These are phyloP conservation scores for Augiades crinisus DNA, from an alignment of 2,888 invertebrate genomes.

Conservation along the genomic window DNA sequence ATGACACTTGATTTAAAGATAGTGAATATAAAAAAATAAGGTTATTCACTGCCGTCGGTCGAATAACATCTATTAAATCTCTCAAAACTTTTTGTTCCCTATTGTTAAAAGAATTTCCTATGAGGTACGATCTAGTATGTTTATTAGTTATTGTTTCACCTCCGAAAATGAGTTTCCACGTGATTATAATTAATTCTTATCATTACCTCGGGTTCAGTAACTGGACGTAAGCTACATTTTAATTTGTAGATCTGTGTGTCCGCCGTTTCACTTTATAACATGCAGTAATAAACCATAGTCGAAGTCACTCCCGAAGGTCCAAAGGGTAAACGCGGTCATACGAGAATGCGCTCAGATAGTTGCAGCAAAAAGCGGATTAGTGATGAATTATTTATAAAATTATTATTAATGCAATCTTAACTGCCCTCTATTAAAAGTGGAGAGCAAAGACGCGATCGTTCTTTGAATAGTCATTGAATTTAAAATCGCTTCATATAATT, in stretches of 20 bases:
- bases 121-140: slow-evolving; percentile 27
- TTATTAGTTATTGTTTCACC: slow-evolving; percentile 38
- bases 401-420: slow-evolving; percentile 17
- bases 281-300: slow-evolving; percentile 32
- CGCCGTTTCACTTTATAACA: slow-evolving; percentile 40
- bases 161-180: slow-evolving; percentile 33
- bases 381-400: slow-evolving; percentile 24
- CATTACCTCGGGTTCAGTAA: slow-evolving; percentile 22
- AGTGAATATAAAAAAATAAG: slow-evolving; percentile 14
- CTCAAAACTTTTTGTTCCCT: background rate
- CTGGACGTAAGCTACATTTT: slow-evolving; percentile 31
- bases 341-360: slow-evolving; percentile 2
- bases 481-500: slow-evolving; percentile 23
- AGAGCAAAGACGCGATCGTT: slow-evolving; percentile 22
- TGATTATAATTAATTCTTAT: slow-evolving; percentile 34
- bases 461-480: slow-evolving; percentile 26
- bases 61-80: background rate
- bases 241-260: slow-evolving; percentile 37
- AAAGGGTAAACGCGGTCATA: slow-evolving; percentile 16
- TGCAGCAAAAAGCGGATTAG: slow-evolving; percentile 17
- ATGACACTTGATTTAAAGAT: too few species aligned
- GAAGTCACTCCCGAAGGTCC: slow-evolving; percentile 24
- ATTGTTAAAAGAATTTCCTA: slow-evolving; percentile 16
- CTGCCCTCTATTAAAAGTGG: slow-evolving; percentile 22
- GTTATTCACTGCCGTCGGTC: slow-evolving; percentile 26